Evolutionary conservation across 2,113 vertebrate genomes (phyloP), one percentile per base, ranked within the genome.

Genomic region (Megalops atlanticus): DNA sequence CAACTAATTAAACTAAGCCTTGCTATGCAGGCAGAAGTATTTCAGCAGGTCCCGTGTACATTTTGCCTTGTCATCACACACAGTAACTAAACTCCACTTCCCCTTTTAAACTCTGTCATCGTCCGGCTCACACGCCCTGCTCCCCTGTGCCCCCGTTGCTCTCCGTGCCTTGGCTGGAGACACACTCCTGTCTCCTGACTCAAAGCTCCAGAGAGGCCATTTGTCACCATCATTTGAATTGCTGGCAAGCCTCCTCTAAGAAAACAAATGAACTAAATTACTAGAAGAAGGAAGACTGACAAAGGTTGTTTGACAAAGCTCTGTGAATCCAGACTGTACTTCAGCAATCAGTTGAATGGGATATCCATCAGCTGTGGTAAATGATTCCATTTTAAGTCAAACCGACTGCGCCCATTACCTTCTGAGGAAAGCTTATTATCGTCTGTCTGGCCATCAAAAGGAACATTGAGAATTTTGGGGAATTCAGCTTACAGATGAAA

Each of bases 121-220:
- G 18, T 58, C 21, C n/a, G 45, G 47, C 33, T 47, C 54, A 82
- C 69, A 78, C 36, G 27, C 58, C 24, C 58, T n/a, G 24, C 58
- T 49, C 45, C 45, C 16, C 27, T 5, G 4, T 24, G 58, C 24
- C 24, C 16, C 24, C 27, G 24, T 8, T 11, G 18, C n/a, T 68
- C 27, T 68, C 24, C 24, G 8, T 68, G 21, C 27, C 58, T 68
- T 18, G 58, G 58, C 58, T 68, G 58, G 58, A 16, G 58, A 68
- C 58, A 68, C n/a, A 7, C 24, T 31, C 58, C 10, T 31, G 24
- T 68, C 27, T 68, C 58, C 4, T n/a, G n/a, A 68, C 24, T 7
- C 58, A 68, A 68, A 68, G 24, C 58, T 31, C 5, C 68, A n/a
- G 33, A 35, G 16, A 16, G 45, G 27, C 11, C 3, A 36, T 35